Percentiles rank a stretch among this genome's conserved stretches.
These are phyloP conservation scores for Phycodurus eques DNA, from an alignment of 2,113 vertebrate genomes.

Conservation along the genomic window DNA sequence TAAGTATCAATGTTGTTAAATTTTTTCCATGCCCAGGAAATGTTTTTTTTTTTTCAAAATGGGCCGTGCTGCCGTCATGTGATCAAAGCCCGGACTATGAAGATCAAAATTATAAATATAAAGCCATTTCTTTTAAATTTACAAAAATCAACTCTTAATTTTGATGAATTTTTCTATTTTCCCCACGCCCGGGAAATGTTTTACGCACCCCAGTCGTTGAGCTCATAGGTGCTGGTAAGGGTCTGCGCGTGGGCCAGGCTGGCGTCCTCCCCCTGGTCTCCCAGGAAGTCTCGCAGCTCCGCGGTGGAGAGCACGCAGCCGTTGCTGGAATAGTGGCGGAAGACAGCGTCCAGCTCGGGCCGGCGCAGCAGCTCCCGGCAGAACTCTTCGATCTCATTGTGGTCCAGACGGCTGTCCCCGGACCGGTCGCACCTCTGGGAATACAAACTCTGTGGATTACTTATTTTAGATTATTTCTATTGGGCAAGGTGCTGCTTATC, in stretches of 20 bases:
- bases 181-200: neutral
- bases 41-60: no score
- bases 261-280: constrained; percentile 85
- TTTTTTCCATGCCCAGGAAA: no score
- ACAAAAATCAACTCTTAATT: no score
- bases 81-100: no score
- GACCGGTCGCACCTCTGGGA: constrained; percentile 87
- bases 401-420: constrained; percentile 80
- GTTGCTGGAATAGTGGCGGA: constrained; percentile 82
- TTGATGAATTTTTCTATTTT: neutral
- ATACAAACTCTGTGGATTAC: neutral
- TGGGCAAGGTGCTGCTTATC: neutral
- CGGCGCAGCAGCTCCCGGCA: constrained; percentile 85
- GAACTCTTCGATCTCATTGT: constrained; percentile 88
- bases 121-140: no score
- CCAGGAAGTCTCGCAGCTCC: constrained; percentile 88
- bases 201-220: constrained; percentile 85
- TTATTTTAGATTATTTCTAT: neutral
- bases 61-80: no score
- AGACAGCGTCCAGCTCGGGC: constrained; percentile 87
- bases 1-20: no score
- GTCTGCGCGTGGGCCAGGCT: constrained; percentile 72
- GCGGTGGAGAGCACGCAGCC: constrained; percentile 79
- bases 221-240: constrained; percentile 82
- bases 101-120: no score